Evolutionary conservation across 2,113 vertebrate species (phyloP), one percentile per base, ranked within the genome.

Genomic region (Fregetta grallaria): DNA sequence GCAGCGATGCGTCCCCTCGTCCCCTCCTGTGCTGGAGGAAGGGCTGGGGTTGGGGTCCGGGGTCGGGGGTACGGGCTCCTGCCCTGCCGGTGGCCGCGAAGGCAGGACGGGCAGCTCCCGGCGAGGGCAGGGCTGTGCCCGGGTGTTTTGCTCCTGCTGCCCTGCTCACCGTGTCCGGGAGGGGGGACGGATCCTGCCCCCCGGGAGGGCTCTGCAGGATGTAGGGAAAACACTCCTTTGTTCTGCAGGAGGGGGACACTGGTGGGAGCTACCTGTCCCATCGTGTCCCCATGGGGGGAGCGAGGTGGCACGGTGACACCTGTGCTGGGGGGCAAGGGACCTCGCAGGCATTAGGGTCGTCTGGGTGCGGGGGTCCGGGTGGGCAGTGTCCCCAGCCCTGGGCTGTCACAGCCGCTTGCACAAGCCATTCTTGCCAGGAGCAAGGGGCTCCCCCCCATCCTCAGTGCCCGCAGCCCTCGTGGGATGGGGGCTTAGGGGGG

Each of bases 371-470:
- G 82, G 90, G 72, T 96, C 93, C 72, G 40, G 76, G 53, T 29
- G 81, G 94, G 91, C 87, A 15, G 52, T 10, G 5, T 92, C 96
- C 94, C 96, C 95, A 38, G 88, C n/a, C 9, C 56, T 49, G 83
- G 56, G 80, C 92, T 95, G 61, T 53, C 53, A 6, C 50, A 14
- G 70, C 23, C 3, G 0, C 32, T 9, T 25, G 74, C 52, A 36
- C 11, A 19, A n/a, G 21, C 34, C 13, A 0, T 56, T n/a, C 21
- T 42, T 11, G 30, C 29, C 11, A 22, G 55, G 44, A 15, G 6
- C 13, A 0, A 58, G 23, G 71, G 65, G 44, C 1, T 36, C 16
- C 32, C 26, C 38, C 15, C 10, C 23, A 1, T 10, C 61, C 65
- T 52, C 7, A 10, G 21, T 55, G 50, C 13, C 74, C 1, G 4